Base-by-base conservation (phyloP, 2,113 vertebrate species). In the Neoarius graeffei region DNA sequence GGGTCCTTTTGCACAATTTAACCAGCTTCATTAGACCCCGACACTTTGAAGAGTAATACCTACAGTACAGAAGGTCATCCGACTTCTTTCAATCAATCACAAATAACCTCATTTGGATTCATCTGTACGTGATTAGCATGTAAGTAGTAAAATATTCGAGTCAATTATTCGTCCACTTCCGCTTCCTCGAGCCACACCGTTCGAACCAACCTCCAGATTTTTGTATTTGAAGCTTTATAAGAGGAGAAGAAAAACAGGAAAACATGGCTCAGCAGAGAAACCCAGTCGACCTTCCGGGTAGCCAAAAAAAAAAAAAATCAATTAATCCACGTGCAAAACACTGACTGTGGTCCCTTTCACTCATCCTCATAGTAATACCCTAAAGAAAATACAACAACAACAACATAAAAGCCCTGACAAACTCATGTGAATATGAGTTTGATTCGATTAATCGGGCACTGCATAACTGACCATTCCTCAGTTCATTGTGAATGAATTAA, bases 271-370 rank as follows among this genome's bases (percentile, higher is more conserved):
- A 54, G 85, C 25, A 62, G 84, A 62, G 71, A 85, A 76, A 27
- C 8, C 59, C 71, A 30, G 11, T 69, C 54, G 62, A 74, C 87
- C 76, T 57, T 56, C 48, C 30, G 23, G 81, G 73, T 81, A 80
- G 42, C 56, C 84, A 71, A 50, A 66, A 27, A n/a, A 60, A 20
- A 0, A 17, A 60, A 60, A 17, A 15, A 19, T 23, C 0, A 1
- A 77, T 23, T n/a, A 77, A 76, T 83, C 66, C 74, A 88, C 74
- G 57, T 82, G 81, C 62, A 85, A 79, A 74, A 20, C 11, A 74
- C 56, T 76, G n/a, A 80, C 56, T 42, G 57, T 11, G 27, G 57
- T 60, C 35, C 27, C 69, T 76, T 59, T 25, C 19, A 64, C 19
- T 89, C 6, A 52, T 30, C 25, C 7, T 25, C 35, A 62, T 7